Conservation (phyloP, 2,888 invertebrate species). For the Erpobdella octoculata region DNA sequence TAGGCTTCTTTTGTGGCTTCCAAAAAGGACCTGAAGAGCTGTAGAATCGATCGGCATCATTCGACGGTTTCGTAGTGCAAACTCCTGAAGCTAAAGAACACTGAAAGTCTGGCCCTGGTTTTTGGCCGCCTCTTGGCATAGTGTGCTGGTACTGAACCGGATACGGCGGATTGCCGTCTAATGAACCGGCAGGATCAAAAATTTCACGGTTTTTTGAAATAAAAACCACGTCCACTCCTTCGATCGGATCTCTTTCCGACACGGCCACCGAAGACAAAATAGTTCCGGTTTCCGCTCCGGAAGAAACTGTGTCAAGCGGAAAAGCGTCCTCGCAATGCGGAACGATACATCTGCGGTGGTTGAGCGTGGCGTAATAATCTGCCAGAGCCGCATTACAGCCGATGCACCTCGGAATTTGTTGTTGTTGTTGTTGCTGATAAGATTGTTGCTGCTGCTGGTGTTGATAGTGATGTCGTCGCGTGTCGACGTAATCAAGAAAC, state of each 20-base stretch:
- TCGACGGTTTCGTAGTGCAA: neutral
- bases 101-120: too few species aligned
- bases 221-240: neutral
- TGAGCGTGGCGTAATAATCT: conserved; percentile 7
- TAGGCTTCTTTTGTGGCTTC: neutral
- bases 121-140: neutral
- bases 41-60: neutral
- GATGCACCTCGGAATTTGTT: conserved; percentile 6
- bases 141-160: neutral
- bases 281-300: neutral
- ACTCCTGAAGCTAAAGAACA: neutral
- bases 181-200: neutral
- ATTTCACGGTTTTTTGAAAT: neutral
- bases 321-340: neutral
- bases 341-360: neutral
- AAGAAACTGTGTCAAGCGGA: neutral
- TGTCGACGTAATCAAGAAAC: neutral
- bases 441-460: neutral
- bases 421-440: neutral
- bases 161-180: neutral
- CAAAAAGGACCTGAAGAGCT: neutral
- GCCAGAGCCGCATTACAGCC: conserved; percentile 21
- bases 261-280: neutral
- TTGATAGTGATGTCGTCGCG: conserved; percentile 5
- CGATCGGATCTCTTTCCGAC: neutral